Percentiles rank a stretch among this genome's conserved stretches.
These are phyloP conservation scores for Drosophila setosimentum DNA, from an alignment of 2,888 invertebrate species.

Conservation along the genomic window DNA sequence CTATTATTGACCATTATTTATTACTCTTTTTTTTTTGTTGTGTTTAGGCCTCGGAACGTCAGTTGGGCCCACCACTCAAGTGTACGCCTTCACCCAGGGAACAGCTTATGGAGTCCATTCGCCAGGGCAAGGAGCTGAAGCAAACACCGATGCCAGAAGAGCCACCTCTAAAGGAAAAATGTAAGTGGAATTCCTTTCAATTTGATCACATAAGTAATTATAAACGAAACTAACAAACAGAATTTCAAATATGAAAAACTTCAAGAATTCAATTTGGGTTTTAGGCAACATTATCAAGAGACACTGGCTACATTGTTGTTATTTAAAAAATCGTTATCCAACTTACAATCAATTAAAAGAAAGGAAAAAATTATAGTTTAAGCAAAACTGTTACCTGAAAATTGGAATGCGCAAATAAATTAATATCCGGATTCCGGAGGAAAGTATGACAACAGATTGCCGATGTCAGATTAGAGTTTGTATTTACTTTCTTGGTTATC, in stretches of 20 bases:
- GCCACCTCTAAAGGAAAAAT: slow-evolving; percentile 86
- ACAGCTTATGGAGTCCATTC: slow-evolving; percentile 94
- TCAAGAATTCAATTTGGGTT: background rate
- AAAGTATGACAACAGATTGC: slow-evolving; percentile 5
- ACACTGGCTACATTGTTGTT: background rate
- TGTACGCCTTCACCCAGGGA: slow-evolving; percentile 92
- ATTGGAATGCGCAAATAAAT: slow-evolving; percentile 17
- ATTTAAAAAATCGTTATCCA: background rate
- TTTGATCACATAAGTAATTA: background rate
- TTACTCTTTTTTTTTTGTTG: background rate
- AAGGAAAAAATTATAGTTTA: background rate
- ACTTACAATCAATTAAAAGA: background rate
- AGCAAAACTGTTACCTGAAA: background rate
- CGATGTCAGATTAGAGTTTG: background rate
- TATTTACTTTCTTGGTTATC: slow-evolving; percentile 6
- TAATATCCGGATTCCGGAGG: slow-evolving; percentile 4
- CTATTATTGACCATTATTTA: background rate
- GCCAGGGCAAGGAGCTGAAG: slow-evolving; percentile 90
- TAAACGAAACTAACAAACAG: background rate
- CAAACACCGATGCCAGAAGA: slow-evolving; percentile 85
- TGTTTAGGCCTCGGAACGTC: slow-evolving; percentile 91
- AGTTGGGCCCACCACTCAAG: slow-evolving; percentile 91
- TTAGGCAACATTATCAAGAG: slow-evolving; percentile 2
- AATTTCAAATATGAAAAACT: background rate
- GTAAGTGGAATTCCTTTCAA: slow-evolving; percentile 85